phyloP scores from a whole-genome alignment of 2,888 invertebrate genomes.

The Scaptodrosophila latifasciaeformis region DNA sequence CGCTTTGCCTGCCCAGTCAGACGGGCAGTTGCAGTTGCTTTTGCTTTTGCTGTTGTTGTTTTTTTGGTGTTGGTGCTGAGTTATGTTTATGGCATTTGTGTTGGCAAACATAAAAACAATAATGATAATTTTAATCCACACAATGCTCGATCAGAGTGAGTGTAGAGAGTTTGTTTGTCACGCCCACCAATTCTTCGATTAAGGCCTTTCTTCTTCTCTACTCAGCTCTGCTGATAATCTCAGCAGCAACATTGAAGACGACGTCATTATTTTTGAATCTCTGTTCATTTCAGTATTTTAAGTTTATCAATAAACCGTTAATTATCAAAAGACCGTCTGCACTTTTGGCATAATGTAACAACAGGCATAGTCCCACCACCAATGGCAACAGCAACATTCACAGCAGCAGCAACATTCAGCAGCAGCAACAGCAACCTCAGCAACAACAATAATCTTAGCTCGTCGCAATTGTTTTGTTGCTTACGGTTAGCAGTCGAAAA shows the following conservation, averaged over 20 bases:
- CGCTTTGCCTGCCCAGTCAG: constrained; percentile 47
- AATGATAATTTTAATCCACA: neutral
- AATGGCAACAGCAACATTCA: neutral
- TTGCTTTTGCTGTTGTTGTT: neutral
- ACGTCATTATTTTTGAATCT: constrained; percentile 35
- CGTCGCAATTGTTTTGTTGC: neutral
- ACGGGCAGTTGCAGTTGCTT: too few relatives aligned
- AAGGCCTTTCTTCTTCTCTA: neutral
- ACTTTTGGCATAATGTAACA: constrained; percentile 20
- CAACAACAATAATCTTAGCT: neutral
- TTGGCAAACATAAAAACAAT: constrained; percentile 4
- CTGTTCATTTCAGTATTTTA: too few relatives aligned
- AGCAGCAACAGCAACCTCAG: neutral
- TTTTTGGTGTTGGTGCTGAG: constrained; percentile 13
- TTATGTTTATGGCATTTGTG: constrained; percentile 17
- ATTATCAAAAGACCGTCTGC: constrained; percentile 48
- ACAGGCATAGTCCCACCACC: neutral
- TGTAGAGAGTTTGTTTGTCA: neutral
- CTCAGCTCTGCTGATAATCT: neutral
- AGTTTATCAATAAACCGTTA: constrained; percentile 67
- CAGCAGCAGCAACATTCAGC: constrained; percentile 3
- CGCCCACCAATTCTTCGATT: constrained; percentile 23
- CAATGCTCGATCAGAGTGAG: constrained; percentile 5
- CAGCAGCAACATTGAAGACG: constrained; percentile 31
- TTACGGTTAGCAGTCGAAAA: constrained; percentile 21